Percentiles rank a stretch among this genome's conserved stretches.
Conservation (phyloP, 2,797 vertebrate genomes). For the Schizopygopsis malacanthus region DNA sequence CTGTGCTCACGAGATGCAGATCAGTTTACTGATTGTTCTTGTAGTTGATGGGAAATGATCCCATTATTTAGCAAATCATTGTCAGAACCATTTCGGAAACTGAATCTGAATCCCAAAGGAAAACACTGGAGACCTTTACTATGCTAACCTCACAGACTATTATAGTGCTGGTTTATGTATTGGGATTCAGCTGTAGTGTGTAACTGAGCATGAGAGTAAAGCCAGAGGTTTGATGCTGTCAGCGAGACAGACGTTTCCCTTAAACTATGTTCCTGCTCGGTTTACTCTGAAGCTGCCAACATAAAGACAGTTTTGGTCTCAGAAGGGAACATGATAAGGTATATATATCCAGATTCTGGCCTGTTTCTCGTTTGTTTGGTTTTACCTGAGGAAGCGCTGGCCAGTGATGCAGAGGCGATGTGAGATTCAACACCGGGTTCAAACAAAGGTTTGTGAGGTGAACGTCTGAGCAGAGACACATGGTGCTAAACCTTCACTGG, state of each 20-base stretch:
- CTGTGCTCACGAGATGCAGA: background rate
- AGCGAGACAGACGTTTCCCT: background rate
- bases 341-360: background rate
- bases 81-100: background rate
- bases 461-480: background rate
- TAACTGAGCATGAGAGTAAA: background rate
- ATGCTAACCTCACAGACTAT: background rate
- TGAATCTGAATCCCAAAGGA: background rate
- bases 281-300: slow-evolving; percentile 18
- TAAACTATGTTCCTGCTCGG: background rate
- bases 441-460: background rate
- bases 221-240: background rate
- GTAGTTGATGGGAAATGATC: background rate
- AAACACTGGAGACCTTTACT: background rate
- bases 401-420: background rate
- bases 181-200: background rate
- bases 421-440: background rate
- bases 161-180: background rate
- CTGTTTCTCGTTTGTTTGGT: background rate
- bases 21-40: background rate
- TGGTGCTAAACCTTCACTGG: background rate
- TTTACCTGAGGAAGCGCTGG: background rate
- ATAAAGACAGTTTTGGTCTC: background rate
- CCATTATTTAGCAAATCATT: background rate
- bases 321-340: background rate